phyloP scores from a whole-genome alignment of 2,888 invertebrate species.

The Drosophila kokeensis region DNA sequence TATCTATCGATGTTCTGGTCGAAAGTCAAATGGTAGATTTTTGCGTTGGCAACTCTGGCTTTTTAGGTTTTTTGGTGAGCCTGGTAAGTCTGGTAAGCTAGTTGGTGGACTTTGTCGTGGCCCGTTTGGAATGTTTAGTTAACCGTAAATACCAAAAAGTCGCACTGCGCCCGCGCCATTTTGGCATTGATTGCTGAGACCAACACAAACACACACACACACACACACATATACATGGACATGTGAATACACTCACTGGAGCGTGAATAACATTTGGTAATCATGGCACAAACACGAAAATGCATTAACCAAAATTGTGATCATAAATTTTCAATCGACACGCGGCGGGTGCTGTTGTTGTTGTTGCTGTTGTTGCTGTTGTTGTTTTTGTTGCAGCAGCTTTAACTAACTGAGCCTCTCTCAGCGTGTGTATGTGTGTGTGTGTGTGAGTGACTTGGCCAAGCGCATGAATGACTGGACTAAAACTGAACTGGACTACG shows the following conservation, averaged over 20 bases:
- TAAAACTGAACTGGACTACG: constrained; percentile 69
- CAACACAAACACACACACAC: constrained; percentile 37
- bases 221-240: constrained; percentile 24
- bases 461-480: constrained; percentile 72
- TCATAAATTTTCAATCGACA: constrained; percentile 85
- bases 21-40: not conserved
- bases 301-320: constrained; percentile 85
- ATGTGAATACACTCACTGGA: constrained; percentile 68
- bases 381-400: constrained; percentile 17
- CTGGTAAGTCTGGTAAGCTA: constrained; percentile 14
- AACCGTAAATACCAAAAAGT: constrained; percentile 75
- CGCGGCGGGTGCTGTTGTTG: constrained; percentile 70
- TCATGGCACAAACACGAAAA: constrained; percentile 84
- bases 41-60: constrained; percentile 22
- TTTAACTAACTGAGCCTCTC: constrained; percentile 47
- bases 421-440: constrained; percentile 35
- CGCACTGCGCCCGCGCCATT: constrained; percentile 74
- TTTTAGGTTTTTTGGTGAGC: not conserved
- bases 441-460: constrained; percentile 45
- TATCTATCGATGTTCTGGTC: not conserved
- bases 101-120: constrained; percentile 57
- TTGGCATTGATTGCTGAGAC: constrained; percentile 74
- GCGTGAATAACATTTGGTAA: constrained; percentile 83
- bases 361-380: constrained; percentile 26
- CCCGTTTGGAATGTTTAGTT: constrained; percentile 74